Evolutionary conservation across 2,797 vertebrate species (phyloP), one percentile per base, ranked within the genome.

Genomic region (Silurus aristotelis): DNA sequence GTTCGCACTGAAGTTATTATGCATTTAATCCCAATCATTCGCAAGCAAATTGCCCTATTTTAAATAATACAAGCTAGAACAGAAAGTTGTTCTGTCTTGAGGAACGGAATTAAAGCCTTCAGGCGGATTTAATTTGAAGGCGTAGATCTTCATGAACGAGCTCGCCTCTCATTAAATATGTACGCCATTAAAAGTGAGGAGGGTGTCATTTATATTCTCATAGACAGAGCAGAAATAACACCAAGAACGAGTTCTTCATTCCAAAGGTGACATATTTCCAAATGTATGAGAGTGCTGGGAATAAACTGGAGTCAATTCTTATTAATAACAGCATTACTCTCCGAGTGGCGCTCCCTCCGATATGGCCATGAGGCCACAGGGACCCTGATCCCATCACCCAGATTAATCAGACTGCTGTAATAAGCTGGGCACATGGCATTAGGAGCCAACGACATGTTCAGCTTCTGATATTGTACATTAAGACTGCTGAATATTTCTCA

Each of bases 291-390:
- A 87, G 75, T 2, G 0, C 63, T 68, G 63, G 82, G 86, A 91
- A 91, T 90, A 87, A 86, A 87, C 89, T 43, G 6, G 83, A 93
- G 93, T 95, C 93, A 93, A 85, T 90, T 93, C 93, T 92, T 86
- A 93, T 93, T 93, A 93, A 92, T 89, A 88, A 78, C 83, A 68
- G 90, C 92, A 94, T 93, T 93, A 93, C 92, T 94, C 93, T 93
- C 84, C 12, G 56, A 86, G 85, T 22, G 46, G n/a, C 92, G 90
- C 91, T 92, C 90, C 31, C 82, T 88, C 70, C 78, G 87, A 22
- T 86, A 90, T 89, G 90, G 89, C 92, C 83, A 60, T 83, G 19
- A 78, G 56, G 89, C 85, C 88, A 86, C 52, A 13, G 87, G 87
- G 89, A 89, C 88, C 84, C 83, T 90, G 89, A 92, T 89, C 89